Conservation (phyloP, 2,888 invertebrate genomes). For the Xanthorhoe spadicearia region DNA sequence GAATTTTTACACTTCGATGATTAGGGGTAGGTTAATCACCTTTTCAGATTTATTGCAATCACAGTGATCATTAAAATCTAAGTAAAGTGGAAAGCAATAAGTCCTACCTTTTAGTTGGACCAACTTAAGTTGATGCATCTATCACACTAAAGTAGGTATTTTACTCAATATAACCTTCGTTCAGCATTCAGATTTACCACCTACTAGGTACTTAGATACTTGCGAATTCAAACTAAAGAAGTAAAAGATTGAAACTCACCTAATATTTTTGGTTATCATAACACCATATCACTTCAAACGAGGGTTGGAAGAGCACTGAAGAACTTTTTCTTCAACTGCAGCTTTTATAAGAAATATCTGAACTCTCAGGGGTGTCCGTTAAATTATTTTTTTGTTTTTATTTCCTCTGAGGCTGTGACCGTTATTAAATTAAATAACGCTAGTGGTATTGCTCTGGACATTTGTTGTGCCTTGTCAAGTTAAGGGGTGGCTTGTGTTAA, state of each 20-base stretch:
- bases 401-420: constrained; percentile 58
- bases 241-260: constrained; percentile 25
- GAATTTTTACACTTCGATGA: too few relatives aligned
- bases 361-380: constrained; percentile 68
- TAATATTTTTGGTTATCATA: constrained; percentile 14
- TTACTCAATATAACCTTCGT: too few relatives aligned
- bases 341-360: constrained; percentile 71
- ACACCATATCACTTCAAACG: constrained; percentile 22
- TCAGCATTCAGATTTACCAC: too few relatives aligned
- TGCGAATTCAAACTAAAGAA: not conserved
- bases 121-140: too few relatives aligned
- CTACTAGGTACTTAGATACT: too few relatives aligned
- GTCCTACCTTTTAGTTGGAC: too few relatives aligned
- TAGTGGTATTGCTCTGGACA: constrained; percentile 69
- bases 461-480: constrained; percentile 47
- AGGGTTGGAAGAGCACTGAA: constrained; percentile 51
- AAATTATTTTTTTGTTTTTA: constrained; percentile 63
- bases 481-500: constrained; percentile 51
- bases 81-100: too few relatives aligned
- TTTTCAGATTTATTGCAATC: too few relatives aligned
- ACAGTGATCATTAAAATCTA: too few relatives aligned
- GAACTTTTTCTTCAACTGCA: constrained; percentile 33
- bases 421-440: constrained; percentile 83
- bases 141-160: too few relatives aligned
- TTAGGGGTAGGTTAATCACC: too few relatives aligned